These are phyloP conservation scores for Drosophila birchii DNA, from an alignment of 2,888 invertebrate genomes.

Conservation along the genomic window DNA sequence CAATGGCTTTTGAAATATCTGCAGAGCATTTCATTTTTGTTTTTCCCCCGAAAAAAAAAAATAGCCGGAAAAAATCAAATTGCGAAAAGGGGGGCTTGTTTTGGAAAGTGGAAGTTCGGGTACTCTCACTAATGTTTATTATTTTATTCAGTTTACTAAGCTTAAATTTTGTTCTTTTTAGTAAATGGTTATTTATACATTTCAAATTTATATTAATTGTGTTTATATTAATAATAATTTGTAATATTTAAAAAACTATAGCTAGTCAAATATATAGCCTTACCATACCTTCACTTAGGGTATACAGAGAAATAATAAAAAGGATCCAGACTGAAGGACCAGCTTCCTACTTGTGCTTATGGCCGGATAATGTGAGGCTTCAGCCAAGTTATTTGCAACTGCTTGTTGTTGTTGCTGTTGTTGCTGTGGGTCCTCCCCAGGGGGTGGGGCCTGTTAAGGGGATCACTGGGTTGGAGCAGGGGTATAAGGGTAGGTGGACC, in stretches of 20 bases:
- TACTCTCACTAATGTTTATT: background rate
- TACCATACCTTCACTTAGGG: background rate
- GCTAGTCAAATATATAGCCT: too few species aligned
- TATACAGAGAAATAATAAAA: constrained; percentile 35
- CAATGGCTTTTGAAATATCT: constrained; percentile 81
- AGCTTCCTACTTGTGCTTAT: constrained; percentile 76
- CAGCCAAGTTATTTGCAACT: constrained; percentile 78
- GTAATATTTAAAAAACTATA: background rate
- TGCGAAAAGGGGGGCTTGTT: too few species aligned
- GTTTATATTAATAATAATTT: background rate
- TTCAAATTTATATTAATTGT: background rate
- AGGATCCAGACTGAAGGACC: constrained; percentile 52
- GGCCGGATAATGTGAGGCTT: constrained; percentile 74
- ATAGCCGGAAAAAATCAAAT: background rate
- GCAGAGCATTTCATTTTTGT: constrained; percentile 74
- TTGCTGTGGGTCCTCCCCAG: constrained; percentile 47
- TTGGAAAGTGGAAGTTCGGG: background rate
- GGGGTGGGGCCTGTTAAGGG: constrained; percentile 50
- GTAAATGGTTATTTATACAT: too few species aligned
- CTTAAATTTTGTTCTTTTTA: too few species aligned
- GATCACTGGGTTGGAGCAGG: background rate
- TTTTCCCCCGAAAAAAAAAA: constrained; percentile 41
- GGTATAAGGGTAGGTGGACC: constrained; percentile 45
- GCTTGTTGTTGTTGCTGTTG: constrained; percentile 49
- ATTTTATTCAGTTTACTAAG: background rate